Evolutionary conservation across 2,113 vertebrate species (phyloP).

Genomic region (Suricata suricatta): DNA sequence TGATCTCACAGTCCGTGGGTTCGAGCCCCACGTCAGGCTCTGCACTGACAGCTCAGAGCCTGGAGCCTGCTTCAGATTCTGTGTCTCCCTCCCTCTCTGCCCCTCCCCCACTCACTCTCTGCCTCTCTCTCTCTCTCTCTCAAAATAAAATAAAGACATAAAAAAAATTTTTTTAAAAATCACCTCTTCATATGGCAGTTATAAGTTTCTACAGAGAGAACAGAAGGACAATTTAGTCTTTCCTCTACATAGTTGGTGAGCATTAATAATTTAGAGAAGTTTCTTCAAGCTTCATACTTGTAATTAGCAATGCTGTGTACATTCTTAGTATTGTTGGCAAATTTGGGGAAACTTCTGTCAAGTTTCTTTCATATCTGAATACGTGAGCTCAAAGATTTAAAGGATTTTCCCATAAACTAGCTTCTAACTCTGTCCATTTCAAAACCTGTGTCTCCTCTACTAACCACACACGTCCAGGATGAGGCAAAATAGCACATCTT

Average conservation of each 20-base stretch:
- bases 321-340: conserved; percentile 9
- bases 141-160: too few relatives aligned
- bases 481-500: not conserved
- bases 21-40: too few relatives aligned
- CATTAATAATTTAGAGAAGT: conserved; percentile 27
- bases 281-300: conserved; percentile 23
- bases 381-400: not conserved
- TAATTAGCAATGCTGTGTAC: not conserved
- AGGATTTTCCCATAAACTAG: not conserved
- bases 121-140: too few relatives aligned
- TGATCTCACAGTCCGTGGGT: too few relatives aligned
- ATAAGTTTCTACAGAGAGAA: not conserved
- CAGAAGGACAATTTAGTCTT: conserved; percentile 19
- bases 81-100: too few relatives aligned
- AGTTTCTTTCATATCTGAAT: not conserved
- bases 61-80: too few relatives aligned
- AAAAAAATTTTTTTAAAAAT: not conserved
- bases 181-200: not conserved
- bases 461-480: not conserved
- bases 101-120: too few relatives aligned
- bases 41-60: too few relatives aligned
- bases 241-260: not conserved
- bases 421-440: not conserved
- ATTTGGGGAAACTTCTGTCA: not conserved
- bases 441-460: not conserved